Conservation (phyloP, 1,140 invertebrate species). For the Drosophila ambigua region DNA sequence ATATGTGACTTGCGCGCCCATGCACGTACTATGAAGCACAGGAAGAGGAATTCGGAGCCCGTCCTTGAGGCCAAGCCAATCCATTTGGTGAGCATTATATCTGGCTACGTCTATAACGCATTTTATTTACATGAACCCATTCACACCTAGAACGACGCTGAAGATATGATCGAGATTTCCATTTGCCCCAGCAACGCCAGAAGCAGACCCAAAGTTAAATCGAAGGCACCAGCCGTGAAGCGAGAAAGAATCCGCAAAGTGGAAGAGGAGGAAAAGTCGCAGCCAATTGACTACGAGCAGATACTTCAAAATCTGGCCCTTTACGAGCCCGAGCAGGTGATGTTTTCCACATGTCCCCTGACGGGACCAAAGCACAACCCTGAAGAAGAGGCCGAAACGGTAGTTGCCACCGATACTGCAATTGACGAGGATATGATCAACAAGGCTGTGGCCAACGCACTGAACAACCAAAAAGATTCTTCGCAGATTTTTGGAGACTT, state of each 20-base stretch:
- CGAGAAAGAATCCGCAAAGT: slow-evolving; percentile 21
- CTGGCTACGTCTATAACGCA: background rate
- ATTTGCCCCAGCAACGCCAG: background rate
- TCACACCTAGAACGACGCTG: slow-evolving; percentile 7
- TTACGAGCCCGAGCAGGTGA: slow-evolving; percentile 59
- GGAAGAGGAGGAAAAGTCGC: no score
- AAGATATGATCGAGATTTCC: slow-evolving; percentile 1
- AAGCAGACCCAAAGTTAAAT: slow-evolving; percentile 10
- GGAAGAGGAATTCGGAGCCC: slow-evolving; percentile 20
- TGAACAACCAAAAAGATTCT: slow-evolving; percentile 48
- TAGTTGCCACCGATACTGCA: slow-evolving; percentile 6
- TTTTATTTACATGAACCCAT: background rate
- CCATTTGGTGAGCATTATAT: background rate
- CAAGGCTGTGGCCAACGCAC: slow-evolving; percentile 57
- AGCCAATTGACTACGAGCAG: slow-evolving; percentile 56
- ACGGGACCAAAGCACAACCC: slow-evolving; percentile 19
- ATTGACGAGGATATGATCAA: slow-evolving; percentile 65
- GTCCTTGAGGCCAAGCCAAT: background rate
- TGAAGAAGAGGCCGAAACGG: slow-evolving; percentile 10
- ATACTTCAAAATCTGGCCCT: slow-evolving; percentile 65
- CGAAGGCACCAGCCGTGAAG: slow-evolving; percentile 5
- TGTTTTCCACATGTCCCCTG: slow-evolving; percentile 46
- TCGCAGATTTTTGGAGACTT: slow-evolving; percentile 69
- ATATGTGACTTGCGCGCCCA: slow-evolving; percentile 69
- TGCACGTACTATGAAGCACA: slow-evolving; percentile 63